Base-by-base conservation (phyloP, 2,113 vertebrate genomes). In the Lamprologus tigripictilis region DNA sequence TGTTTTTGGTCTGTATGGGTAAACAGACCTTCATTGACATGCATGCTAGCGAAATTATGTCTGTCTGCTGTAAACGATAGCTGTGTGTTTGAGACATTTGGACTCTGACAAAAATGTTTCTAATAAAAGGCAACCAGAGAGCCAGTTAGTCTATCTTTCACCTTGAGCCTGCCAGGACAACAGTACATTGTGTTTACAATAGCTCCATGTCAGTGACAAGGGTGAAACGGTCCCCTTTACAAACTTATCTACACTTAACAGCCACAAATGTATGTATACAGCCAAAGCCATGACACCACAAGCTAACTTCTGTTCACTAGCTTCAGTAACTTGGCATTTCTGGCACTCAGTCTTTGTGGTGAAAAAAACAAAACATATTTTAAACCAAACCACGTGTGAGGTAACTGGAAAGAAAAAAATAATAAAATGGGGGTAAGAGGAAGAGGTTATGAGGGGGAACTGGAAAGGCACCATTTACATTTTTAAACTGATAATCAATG, bases 21-120 rank as follows among this genome's bases (percentile, higher is more conserved):
- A 93, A 94, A 93, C 89, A 93, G 93, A 92, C 92, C 92, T 94
- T 94, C 88, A 71, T 82, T 82, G 85, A 86, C 82, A 93, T n/a
- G 61, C 37, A 33, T 53, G 81, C n/a, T 21, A 33, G 79, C 42
- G 51, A 68, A 91, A 94, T 91, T 88, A 91, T 92, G 92, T 93
- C 92, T 93, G 88, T 89, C 54, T 71, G 40, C 58, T 80, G 78
- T 91, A 85, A 91, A 91, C 83, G 82, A 89, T 54, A 83, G 81
- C 57, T 35, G 83, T 92, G 92, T 88, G 78, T 90, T 86, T 57
- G 82, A 92, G 88, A 93, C 71, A 80, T 87, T 84, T 86, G 78
- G 82, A 86, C 23, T 66, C 19, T 90, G 83, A 92, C 76, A 92
- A 37, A 89, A 89, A 66, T 35, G 81, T 89, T 93, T 88, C 87